Conservation (phyloP, 1,140 invertebrate species). For the Zaprionus lachaisei region DNA sequence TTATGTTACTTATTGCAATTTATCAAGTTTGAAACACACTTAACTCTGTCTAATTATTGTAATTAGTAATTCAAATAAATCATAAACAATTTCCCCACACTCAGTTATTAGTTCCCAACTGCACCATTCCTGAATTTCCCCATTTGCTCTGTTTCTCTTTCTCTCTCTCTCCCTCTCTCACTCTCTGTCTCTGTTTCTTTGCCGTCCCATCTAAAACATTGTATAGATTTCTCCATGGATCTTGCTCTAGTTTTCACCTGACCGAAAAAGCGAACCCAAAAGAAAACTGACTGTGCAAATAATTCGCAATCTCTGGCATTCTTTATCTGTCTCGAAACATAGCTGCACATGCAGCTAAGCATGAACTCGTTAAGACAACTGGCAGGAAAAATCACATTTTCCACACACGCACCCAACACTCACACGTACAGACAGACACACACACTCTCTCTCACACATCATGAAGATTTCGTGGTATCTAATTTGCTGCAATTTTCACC, state of each 20-base stretch:
- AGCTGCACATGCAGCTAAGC: conserved; percentile 47
- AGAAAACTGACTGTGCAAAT: conserved; percentile 13
- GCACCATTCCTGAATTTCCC: neutral
- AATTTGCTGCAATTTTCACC: conserved; percentile 78
- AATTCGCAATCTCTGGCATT: conserved; percentile 37
- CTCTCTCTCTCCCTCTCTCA: neutral
- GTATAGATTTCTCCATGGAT: conserved; percentile 17
- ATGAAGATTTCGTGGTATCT: conserved; percentile 57
- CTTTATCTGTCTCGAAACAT: conserved; percentile 37
- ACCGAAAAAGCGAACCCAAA: conserved; percentile 4
- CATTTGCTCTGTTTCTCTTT: neutral
- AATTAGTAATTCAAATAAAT: neutral
- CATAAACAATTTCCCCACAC: neutral
- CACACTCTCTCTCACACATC: conserved; percentile 6
- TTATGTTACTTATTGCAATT: too few relatives aligned
- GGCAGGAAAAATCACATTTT: conserved; percentile 42
- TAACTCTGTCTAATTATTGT: neutral
- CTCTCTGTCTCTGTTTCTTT: neutral
- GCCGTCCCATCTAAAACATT: neutral
- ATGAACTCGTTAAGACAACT: conserved; percentile 63
- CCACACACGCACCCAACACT: conserved; percentile 13
- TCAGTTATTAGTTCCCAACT: too few relatives aligned
- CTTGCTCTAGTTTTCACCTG: conserved; percentile 53
- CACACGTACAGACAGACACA: neutral
- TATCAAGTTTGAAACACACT: too few relatives aligned